Evolutionary conservation across 2,113 vertebrate species (phyloP), one percentile per base, ranked within the genome.

Genomic region (Myotis yumanensis): DNA sequence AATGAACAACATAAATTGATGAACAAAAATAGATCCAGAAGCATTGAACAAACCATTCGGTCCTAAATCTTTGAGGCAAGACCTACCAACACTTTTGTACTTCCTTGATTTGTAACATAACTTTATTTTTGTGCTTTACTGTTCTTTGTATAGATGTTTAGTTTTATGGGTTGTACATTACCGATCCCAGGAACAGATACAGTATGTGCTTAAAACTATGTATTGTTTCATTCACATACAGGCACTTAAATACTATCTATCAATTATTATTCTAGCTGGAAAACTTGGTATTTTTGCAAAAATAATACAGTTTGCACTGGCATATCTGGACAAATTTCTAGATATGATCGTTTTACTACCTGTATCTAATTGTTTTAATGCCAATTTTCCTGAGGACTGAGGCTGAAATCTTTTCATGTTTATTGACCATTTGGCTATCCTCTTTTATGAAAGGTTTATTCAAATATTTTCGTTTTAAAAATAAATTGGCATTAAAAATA

Each of bases 271-370:
- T 72, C 46, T 57, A 54, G 32, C 11, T 54, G 54, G 89, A 28
- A 84, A 79, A 17, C 30, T 57, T 91, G 52, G 3, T 52, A 66
- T 28, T 84, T 94, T 95, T 91, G 28, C 28, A 88, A 88, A 96
- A 72, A 64, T 88, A 76, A 83, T 71, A 40, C 40, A 84, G 10
- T 71, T 91, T 89, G 20, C 37, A 66, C 23, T 91, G 54, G 37
- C 32, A 69, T 90, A 22, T 90, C 75, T 82, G 12, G 69, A 18
- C 62, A 96, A 79, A 84, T 80, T 71, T 84, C 16, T 79, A 91
- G 16, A 62, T 20, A 62, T 77, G 35, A 48, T 46, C 57, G 23
- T 23, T 77, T 84, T 82, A 84, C 22, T 54, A 85, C 16, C 68
- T 62, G 12, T 23, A 93, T 48, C 14, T 93, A 48, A 72, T 64